Evolutionary conservation across 1,140 invertebrate species (phyloP), one percentile per base, ranked within the genome.

Genomic region (Drosophila albomicans): DNA sequence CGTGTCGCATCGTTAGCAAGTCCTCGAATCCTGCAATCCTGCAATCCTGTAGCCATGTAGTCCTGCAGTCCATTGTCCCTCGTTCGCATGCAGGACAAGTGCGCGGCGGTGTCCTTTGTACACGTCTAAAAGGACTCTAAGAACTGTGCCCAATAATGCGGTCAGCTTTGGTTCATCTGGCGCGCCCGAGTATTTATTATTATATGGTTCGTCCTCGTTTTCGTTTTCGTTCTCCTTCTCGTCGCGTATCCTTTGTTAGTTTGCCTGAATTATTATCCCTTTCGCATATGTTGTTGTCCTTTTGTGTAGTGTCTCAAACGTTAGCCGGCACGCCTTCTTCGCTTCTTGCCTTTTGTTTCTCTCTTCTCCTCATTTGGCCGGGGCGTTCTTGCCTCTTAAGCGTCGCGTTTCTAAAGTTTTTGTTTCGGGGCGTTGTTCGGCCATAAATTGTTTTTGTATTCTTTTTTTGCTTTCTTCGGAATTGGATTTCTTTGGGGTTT

Each of bases 231-330:
- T 32, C 35, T 57, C 52, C 8, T 15, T 20, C 4, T 54, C 20
- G 7, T n/a, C 38, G 51, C 11, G 28, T 52, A 52, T 54, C 45
- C 46, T 59, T 46, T 74, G 58, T 63, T 49, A 57, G 58, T 57
- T 20, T 32, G 52, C 48, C 51, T 64, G 66, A 57, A 70, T 63
- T 70, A 70, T 70, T 75, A 75, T 75, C 72, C 72, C 72, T 75
- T 75, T 75, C 72, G 72, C 72, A 70, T 75, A 75, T 75, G 72
- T 51, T 68, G 66, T 69, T 65, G 62, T 65, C 45, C 52, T 58
- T 72, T 64, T 64, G 51, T 67, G 46, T 10, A 61, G 16, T 49
- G 30, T 46, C 32, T 49, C 64, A 66, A 52, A 16, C 46, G 71
- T 68, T 57, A 63, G 57, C 49, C 32, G 67, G 43, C 72, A 70